Conservation (phyloP, 2,113 vertebrate species). For the Chloropsis cyanopogon region DNA sequence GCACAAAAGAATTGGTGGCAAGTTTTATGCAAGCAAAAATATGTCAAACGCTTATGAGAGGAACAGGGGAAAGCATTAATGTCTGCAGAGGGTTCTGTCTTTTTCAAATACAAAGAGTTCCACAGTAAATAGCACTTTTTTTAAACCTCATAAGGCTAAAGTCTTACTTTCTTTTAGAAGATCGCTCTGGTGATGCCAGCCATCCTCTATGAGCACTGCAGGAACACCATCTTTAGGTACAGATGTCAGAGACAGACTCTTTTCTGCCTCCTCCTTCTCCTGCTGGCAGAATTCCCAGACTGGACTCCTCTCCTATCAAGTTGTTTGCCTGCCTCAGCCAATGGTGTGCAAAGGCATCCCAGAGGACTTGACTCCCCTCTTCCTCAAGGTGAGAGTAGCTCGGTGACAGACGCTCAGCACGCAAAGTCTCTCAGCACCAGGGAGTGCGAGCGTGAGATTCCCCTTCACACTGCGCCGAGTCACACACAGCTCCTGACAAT, state of each 20-base stretch:
- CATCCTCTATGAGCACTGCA: neutral
- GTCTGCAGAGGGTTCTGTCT: neutral
- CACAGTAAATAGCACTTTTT: neutral
- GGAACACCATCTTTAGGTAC: neutral
- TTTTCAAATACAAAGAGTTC: neutral
- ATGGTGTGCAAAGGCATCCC: neutral
- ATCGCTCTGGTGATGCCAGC: neutral
- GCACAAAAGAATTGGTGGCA: neutral
- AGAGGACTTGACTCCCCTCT: neutral
- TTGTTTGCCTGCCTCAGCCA: neutral
- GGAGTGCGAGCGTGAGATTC: neutral
- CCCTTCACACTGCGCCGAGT: neutral
- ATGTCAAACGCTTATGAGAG: neutral
- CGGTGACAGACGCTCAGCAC: neutral
- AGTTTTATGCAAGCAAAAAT: neutral
- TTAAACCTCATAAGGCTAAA: neutral
- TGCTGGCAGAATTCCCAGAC: conserved; percentile 10
- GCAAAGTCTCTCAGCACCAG: neutral
- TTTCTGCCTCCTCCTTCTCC: neutral
- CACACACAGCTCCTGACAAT: neutral
- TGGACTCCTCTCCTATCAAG: neutral
- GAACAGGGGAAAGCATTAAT: neutral
- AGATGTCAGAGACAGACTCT: neutral
- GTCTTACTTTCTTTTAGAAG: neutral
- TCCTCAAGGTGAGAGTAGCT: neutral